Percentiles rank a stretch among this genome's conserved stretches.
Evolutionary conservation across 2,797 vertebrate species (phyloP).

Genomic region (Pseudocheirus occidentalis): DNA sequence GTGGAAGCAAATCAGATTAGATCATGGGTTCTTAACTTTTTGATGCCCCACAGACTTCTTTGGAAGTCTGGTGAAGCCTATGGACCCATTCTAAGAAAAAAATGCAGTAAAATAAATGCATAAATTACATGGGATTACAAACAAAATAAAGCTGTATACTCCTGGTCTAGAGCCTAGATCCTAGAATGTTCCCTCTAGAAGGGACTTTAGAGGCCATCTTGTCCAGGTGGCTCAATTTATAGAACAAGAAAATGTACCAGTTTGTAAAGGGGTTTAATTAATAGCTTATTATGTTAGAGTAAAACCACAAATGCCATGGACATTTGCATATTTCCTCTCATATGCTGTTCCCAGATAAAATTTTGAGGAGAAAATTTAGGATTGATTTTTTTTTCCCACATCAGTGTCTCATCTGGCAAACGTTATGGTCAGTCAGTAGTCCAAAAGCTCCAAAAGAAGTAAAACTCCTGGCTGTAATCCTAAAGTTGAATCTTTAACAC

Average conservation of each 20-base stretch:
- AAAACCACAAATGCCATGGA: not conserved
- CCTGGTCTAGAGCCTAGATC: not conserved
- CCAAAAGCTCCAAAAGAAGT: not conserved
- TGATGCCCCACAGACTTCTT: not conserved
- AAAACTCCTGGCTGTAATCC: not conserved
- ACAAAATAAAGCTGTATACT: not conserved
- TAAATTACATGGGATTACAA: not conserved
- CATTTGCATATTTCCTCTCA: not conserved
- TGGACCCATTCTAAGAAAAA: not conserved
- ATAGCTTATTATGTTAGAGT: not conserved
- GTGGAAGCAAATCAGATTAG: not conserved
- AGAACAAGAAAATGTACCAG: not conserved
- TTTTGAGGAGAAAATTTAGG: not conserved
- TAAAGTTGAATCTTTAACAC: not conserved
- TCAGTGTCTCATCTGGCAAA: not conserved
- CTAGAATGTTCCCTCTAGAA: not conserved
- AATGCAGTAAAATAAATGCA: not conserved
- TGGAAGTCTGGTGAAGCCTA: not conserved
- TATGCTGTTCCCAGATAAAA: not conserved
- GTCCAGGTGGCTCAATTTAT: not conserved
- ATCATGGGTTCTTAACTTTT: not conserved
- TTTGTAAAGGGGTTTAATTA: not conserved
- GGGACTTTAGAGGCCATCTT: not conserved
- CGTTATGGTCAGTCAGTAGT: not conserved
- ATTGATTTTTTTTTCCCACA: not conserved